phyloP scores from a whole-genome alignment of 1,140 invertebrate species.

The Penaeus japonicus region DNA sequence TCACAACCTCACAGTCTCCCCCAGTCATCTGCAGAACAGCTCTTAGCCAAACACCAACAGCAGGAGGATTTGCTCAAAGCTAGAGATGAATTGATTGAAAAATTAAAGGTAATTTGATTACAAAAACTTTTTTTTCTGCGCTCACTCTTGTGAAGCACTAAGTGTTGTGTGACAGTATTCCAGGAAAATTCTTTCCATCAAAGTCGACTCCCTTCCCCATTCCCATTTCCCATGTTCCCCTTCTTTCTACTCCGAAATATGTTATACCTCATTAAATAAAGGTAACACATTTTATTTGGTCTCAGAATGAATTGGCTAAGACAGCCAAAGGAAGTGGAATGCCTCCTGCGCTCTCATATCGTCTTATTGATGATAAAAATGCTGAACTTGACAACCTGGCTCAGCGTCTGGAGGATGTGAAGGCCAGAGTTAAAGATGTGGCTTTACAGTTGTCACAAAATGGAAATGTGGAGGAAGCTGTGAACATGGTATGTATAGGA shows the following conservation, averaged over 20 bases:
- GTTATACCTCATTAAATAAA: no score
- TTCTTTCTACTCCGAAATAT: no score
- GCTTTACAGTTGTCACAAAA: neutral
- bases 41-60: neutral
- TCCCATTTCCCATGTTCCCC: no score
- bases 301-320: no score
- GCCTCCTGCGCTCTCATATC: neutral
- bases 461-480: neutral
- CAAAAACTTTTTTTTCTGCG: neutral
- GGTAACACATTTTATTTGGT: no score
- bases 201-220: no score
- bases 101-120: neutral
- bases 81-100: neutral
- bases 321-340: no score
- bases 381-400: slow-evolving; percentile 4
- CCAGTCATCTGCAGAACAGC: neutral
- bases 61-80: neutral
- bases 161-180: no score
- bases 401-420: neutral
- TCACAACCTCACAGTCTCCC: slow-evolving; percentile 30
- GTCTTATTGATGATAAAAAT: slow-evolving; percentile 24
- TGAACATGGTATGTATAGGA: neutral
- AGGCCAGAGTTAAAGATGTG: neutral
- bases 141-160: no score
- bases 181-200: no score